Conservation (phyloP, 2,797 vertebrate species). For the Pseudochromis fuscus region DNA sequence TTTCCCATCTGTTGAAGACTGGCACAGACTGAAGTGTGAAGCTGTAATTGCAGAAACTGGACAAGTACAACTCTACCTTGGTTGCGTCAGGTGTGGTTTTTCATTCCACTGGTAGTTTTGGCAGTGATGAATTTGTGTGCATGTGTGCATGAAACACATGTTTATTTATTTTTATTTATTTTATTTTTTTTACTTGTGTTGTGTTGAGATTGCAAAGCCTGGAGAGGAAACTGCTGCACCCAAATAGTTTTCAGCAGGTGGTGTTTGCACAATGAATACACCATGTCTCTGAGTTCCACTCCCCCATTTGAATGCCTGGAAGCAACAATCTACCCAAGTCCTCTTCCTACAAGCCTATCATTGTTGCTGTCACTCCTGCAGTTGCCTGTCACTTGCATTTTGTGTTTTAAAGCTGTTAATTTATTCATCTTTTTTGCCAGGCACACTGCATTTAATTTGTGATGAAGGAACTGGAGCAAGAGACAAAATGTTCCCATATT, state of each 20-base stretch:
- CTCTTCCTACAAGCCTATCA: slow-evolving; percentile 50
- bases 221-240: slow-evolving; percentile 26
- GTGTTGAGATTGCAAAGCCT: slow-evolving; percentile 20
- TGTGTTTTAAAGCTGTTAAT: slow-evolving; percentile 63
- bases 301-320: slow-evolving; percentile 52
- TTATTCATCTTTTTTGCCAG: slow-evolving; percentile 65
- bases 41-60: slow-evolving; percentile 23
- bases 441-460: slow-evolving; percentile 69
- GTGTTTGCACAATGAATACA: slow-evolving; percentile 51
- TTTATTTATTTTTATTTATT: slow-evolving; percentile 33
- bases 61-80: slow-evolving; percentile 2
- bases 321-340: slow-evolving; percentile 40
- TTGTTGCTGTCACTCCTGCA: slow-evolving; percentile 55
- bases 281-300: slow-evolving; percentile 35
- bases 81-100: slow-evolving; percentile 8
- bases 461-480: slow-evolving; percentile 63
- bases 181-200: slow-evolving; percentile 14
- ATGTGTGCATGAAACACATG: background rate
- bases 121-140: background rate
- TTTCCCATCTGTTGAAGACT: slow-evolving; percentile 21
- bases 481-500: slow-evolving; percentile 59
- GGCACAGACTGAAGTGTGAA: slow-evolving; percentile 15
- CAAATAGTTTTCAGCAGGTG: slow-evolving; percentile 64
- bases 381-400: slow-evolving; percentile 63
- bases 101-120: background rate